Base-by-base conservation (phyloP, 2,888 invertebrate genomes). In the Sesamia inferens region DNA sequence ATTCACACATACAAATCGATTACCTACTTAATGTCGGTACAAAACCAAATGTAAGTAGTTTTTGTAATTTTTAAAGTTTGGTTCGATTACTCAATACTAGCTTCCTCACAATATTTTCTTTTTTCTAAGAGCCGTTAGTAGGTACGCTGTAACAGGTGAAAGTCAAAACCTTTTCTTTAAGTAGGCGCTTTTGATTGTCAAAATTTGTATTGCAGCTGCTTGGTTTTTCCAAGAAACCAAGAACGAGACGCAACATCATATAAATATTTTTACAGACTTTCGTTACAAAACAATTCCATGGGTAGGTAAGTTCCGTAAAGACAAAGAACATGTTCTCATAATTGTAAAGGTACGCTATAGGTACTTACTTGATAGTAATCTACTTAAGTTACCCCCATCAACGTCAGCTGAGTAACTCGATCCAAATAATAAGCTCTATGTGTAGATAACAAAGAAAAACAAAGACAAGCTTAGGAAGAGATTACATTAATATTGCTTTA, bases 351-450 rank as follows among this genome's bases (percentile, higher is more conserved):
- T 70, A 58, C 14, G 59, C 57, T 54, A 71, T 68, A 80, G 48
- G 14, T 59, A 59, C 16, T 10, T 78, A 62, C 68, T 76, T 63
- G 62, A 75, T 69, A 71, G 71, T 78, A 78, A 82, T 75, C 79
- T 75, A 68, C 71, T 70, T 73, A 83, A 82, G 82, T 71, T 80
- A 79, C 84, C 84, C 74, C 79, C 84, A 80, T 87, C 89, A 86
- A 84, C 74, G 88, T 88, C 86, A 74, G 24, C 74, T 79, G 83
- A 81, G 79, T 78, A 83, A 88, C 79, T 70, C 78, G 84, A 89
- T 88, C 86, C 71, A 61, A 76, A 85, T 86, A 88, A 88, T 86
- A 87, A 83, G 73, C 75, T 82, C 76, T 80, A 86, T 87, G 85
- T 89, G 67, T 76, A 78, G 71, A 84, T 79, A 82, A 84, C 76